Evolutionary conservation across 2,888 invertebrate species (phyloP), one percentile per base, ranked within the genome.

Genomic region (Celastrina argiolus): DNA sequence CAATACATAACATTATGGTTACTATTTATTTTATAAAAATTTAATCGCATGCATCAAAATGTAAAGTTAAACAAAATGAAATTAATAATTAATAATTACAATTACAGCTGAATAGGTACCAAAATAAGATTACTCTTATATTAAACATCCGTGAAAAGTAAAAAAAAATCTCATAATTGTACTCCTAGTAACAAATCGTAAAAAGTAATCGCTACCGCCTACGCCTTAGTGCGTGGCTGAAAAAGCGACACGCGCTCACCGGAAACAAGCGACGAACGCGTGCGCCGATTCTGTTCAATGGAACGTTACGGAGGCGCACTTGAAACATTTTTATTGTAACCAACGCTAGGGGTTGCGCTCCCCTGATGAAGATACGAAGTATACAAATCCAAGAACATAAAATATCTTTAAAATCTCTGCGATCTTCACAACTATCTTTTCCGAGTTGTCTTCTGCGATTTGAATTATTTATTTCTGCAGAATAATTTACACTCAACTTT

Each of bases 321-420:
- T 90, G 87, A 85, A 90, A 88, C 87, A 87, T 89, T 89, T 88
- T 87, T 88, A 88, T 88, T 88, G 86, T 86, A 79, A 79, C 79
- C 75, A 74, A 74, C 74, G 71, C 72, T 71, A 74, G 81, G 81
- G 79, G 74, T 74, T 75, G 74, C 67, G 74, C 78, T 79, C 86
- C 87, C 83, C 84, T 70, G 72, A 70, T 68, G 51, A 58, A 45
- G 64, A 58, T 16, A 58, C 16, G n/a, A 6, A 36, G 10, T 7
- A 36, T 12, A 36, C 51, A 51, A 51, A 51, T 14, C 12, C 22
- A 18, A 22, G 51, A 22, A 51, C 51, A 51, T 51, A 51, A 45
- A 45, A 51, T 26, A 51, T 51, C 22, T 51, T 51, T 26, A 51
- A 51, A 51, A 51, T 22, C 12, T 51, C 22, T 1, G 22, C 51